phyloP scores from a whole-genome alignment of 2,888 invertebrate species.

The Rhopalosiphum nymphaeae region DNA sequence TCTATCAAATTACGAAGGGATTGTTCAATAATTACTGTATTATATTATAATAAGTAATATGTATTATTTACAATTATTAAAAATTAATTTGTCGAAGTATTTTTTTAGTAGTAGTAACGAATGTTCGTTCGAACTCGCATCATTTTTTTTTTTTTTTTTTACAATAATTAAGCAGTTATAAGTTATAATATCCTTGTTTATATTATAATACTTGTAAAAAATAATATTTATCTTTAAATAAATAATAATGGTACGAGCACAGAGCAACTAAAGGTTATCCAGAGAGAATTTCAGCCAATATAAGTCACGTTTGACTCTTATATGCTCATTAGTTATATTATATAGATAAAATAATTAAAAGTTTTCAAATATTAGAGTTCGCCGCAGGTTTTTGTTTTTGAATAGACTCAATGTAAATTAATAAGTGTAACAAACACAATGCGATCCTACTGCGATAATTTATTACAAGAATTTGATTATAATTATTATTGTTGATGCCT shows the following conservation, averaged over 20 bases:
- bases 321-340: neutral
- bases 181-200: neutral
- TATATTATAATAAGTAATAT: neutral
- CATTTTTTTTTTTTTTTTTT: neutral
- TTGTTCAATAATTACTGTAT: neutral
- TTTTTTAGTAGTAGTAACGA: neutral
- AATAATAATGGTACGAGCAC: conserved; percentile 10
- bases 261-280: neutral
- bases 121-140: neutral
- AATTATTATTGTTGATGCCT: conserved; percentile 7
- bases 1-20: neutral
- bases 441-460: neutral
- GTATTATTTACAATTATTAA: neutral
- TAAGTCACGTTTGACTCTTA: neutral
- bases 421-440: neutral
- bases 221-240: conserved; percentile 24
- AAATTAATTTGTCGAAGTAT: neutral
- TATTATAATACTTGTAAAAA: neutral
- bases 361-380: neutral
- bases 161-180: neutral
- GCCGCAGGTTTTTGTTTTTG: neutral
- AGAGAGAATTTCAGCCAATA: neutral
- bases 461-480: neutral
- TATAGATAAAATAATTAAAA: neutral
- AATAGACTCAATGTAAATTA: neutral